These are phyloP conservation scores for Cerastis rubricosa DNA, from an alignment of 2,888 invertebrate species.

Conservation along the genomic window DNA sequence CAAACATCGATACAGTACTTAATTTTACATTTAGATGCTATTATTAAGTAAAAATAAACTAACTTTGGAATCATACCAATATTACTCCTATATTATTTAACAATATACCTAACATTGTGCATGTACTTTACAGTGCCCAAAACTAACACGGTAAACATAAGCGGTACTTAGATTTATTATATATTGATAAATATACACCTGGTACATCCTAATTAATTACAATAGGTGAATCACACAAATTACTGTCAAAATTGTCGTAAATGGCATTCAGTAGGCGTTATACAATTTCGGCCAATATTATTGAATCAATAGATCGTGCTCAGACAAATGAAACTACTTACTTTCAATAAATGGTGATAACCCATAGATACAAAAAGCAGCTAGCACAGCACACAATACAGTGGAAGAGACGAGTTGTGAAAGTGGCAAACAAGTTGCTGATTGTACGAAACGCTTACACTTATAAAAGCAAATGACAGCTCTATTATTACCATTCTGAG, in stretches of 20 bases:
- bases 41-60: conserved; percentile 48
- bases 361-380: conserved; percentile 91
- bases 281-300: conserved; percentile 68
- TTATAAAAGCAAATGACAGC: conserved; percentile 90
- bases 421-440: conserved; percentile 89
- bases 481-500: conserved; percentile 90
- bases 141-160: conserved; percentile 78
- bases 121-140: conserved; percentile 87
- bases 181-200: conserved; percentile 51
- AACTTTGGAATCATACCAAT: conserved; percentile 66
- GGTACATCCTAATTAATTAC: conserved; percentile 61
- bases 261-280: conserved; percentile 63
- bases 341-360: conserved; percentile 88
- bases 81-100: conserved; percentile 68
- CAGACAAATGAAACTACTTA: conserved; percentile 86
- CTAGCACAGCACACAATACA: conserved; percentile 90
- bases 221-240: conserved; percentile 60
- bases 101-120: conserved; percentile 81
- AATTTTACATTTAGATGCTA: conserved; percentile 49
- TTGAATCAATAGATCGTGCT: conserved; percentile 84
- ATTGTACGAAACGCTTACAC: conserved; percentile 89
- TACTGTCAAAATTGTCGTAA: conserved; percentile 52
- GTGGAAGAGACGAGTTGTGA: conserved; percentile 90
- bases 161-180: conserved; percentile 67
- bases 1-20: conserved; percentile 54